These are phyloP conservation scores for Oreortyx pictus DNA, from an alignment of 2,797 vertebrate species.

Conservation along the genomic window DNA sequence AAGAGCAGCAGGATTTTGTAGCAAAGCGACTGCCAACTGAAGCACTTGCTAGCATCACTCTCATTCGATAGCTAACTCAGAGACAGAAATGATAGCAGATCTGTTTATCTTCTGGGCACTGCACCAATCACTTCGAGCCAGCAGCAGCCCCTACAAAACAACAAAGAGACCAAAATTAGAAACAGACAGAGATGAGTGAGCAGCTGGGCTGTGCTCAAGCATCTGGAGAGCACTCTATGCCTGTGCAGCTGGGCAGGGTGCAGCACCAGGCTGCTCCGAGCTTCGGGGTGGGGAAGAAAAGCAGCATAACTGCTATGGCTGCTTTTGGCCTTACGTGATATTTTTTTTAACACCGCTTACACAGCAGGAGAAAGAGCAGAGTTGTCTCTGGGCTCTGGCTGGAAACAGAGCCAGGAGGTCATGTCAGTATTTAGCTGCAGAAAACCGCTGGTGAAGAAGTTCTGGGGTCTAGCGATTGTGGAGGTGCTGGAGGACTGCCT, in stretches of 20 bases:
- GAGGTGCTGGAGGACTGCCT: not conserved
- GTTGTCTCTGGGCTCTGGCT: not conserved
- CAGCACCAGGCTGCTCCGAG: not conserved
- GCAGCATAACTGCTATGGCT: not conserved
- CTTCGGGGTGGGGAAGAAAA: not conserved
- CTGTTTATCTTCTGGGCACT: not conserved
- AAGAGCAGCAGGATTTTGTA: not conserved
- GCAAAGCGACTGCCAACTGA: not conserved
- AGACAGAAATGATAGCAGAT: not conserved
- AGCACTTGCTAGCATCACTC: not conserved
- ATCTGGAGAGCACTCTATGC: slow-evolving; percentile 31
- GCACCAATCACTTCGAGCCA: not conserved
- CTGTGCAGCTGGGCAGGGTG: not conserved
- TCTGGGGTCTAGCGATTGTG: not conserved
- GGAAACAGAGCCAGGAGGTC: not conserved
- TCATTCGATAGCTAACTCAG: not conserved
- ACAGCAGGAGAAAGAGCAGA: not conserved
- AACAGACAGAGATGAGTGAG: not conserved
- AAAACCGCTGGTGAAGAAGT: not conserved
- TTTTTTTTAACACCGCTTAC: not conserved
- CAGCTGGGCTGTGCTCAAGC: slow-evolving; percentile 24
- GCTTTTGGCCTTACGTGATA: not conserved
- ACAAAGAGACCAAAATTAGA: slow-evolving; percentile 58
- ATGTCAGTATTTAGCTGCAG: not conserved
- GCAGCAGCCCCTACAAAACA: not conserved